These are phyloP conservation scores for Rhinogobio ventralis DNA, from an alignment of 2,797 vertebrate species.

Conservation along the genomic window DNA sequence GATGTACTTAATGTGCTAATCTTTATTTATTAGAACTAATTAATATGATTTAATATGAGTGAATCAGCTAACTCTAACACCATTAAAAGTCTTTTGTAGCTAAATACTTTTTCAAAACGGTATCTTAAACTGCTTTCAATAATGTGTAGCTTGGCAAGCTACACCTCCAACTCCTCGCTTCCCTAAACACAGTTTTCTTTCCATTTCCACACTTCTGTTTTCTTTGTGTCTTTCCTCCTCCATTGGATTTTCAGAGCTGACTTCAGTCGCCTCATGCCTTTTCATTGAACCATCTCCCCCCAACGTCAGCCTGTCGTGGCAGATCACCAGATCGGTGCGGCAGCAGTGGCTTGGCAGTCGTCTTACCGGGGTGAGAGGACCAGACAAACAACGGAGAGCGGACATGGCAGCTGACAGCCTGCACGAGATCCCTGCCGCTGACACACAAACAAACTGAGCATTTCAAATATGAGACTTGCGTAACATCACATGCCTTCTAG, in stretches of 20 bases:
- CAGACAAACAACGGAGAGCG: constrained; percentile 32
- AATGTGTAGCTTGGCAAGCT: not conserved
- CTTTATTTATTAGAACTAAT: not conserved
- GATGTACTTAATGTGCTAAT: not conserved
- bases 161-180: not conserved
- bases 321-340: constrained; percentile 32
- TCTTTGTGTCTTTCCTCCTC: constrained; percentile 23
- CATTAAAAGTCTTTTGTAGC: not conserved
- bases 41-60: not conserved
- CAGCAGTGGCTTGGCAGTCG: constrained; percentile 29
- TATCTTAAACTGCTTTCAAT: not conserved
- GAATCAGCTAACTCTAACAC: not conserved
- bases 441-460: constrained; percentile 39
- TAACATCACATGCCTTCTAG: constrained; percentile 15
- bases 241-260: not conserved
- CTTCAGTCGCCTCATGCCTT: not conserved
- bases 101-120: not conserved
- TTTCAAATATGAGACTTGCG: not conserved
- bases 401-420: constrained; percentile 50
- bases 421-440: constrained; percentile 27
- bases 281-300: constrained; percentile 11
- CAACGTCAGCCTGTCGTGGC: constrained; percentile 26
- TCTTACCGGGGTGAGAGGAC: constrained; percentile 37
- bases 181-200: not conserved
- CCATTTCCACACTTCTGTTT: not conserved